Percentiles rank a stretch among this genome's conserved stretches.
Evolutionary conservation across 2,797 vertebrate genomes (phyloP).

Genomic region (Pogoniulus pusillus): DNA sequence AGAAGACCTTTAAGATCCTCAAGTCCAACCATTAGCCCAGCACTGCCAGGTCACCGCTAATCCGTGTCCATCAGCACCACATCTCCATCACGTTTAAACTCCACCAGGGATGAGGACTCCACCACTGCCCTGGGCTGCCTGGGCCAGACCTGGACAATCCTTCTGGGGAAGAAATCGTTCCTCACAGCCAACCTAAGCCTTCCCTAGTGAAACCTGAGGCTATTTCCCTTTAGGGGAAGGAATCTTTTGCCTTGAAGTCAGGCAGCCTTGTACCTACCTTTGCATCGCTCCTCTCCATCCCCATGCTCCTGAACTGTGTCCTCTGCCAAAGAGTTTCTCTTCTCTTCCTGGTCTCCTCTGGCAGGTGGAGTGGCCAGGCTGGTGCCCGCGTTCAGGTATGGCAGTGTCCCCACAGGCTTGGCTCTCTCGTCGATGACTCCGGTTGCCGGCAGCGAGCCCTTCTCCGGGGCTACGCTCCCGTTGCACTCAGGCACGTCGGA

Average conservation of each 20-base stretch:
- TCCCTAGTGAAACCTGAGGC: too few species aligned
- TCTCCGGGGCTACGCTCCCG: conserved; percentile 53
- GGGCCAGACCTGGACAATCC: neutral
- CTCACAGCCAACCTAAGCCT: too few species aligned
- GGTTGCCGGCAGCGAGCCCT: conserved; percentile 42
- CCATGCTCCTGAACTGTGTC: neutral
- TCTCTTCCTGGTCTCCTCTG: conserved; percentile 25
- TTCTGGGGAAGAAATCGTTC: neutral
- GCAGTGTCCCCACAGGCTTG: neutral
- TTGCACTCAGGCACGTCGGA: conserved; percentile 58
- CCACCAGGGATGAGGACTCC: neutral
- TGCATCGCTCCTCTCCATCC: conserved; percentile 8
- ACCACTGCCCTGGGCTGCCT: neutral
- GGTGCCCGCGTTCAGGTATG: neutral
- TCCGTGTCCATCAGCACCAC: neutral
- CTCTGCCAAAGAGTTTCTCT: neutral
- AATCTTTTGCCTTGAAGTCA: neutral
- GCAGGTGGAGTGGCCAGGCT: neutral
- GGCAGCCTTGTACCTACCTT: conserved; percentile 63
- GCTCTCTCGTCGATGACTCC: conserved; percentile 64
- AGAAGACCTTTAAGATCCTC: neutral
- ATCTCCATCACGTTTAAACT: neutral
- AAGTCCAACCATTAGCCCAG: neutral
- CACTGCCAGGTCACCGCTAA: neutral
- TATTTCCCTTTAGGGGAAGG: too few species aligned